phyloP scores from a whole-genome alignment of 2,113 vertebrate species.

The Zosterops hypoxanthus region DNA sequence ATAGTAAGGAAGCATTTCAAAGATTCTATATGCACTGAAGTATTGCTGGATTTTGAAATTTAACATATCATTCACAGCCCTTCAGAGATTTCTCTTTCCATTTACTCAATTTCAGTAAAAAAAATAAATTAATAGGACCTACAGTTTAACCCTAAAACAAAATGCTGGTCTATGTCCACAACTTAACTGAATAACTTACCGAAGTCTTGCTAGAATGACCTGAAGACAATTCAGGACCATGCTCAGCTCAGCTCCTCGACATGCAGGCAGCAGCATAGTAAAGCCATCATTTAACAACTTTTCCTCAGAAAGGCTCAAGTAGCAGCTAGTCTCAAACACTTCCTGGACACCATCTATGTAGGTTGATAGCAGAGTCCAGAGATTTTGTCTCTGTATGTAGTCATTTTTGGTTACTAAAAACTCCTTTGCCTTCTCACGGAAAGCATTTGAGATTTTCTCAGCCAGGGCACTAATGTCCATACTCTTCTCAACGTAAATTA shows the following conservation, averaged over 20 bases:
- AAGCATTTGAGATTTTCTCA: slow-evolving; percentile 81
- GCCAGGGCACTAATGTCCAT: slow-evolving; percentile 87
- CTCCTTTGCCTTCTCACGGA: slow-evolving; percentile 87
- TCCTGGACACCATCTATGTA: slow-evolving; percentile 92
- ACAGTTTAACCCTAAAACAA: neutral
- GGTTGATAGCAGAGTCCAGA: slow-evolving; percentile 88
- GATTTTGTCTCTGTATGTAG: slow-evolving; percentile 81
- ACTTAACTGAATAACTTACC: slow-evolving; percentile 74
- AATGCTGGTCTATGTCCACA: neutral
- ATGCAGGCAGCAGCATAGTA: slow-evolving; percentile 89
- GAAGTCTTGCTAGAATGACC: slow-evolving; percentile 84
- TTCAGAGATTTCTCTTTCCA: neutral
- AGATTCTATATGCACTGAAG: neutral
- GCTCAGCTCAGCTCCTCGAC: slow-evolving; percentile 85
- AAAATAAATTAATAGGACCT: neutral
- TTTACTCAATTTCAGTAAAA: neutral
- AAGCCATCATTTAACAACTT: slow-evolving; percentile 94
- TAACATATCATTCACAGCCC: neutral
- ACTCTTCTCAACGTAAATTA: slow-evolving; percentile 88
- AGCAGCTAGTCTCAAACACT: slow-evolving; percentile 88
- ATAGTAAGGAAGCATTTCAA: neutral
- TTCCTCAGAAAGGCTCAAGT: slow-evolving; percentile 88
- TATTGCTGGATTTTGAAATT: neutral
- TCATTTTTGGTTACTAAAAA: slow-evolving; percentile 89
- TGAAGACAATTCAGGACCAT: slow-evolving; percentile 87